phyloP scores from a whole-genome alignment of 2,797 vertebrate genomes.

The Clarias laeviceps region DNA sequence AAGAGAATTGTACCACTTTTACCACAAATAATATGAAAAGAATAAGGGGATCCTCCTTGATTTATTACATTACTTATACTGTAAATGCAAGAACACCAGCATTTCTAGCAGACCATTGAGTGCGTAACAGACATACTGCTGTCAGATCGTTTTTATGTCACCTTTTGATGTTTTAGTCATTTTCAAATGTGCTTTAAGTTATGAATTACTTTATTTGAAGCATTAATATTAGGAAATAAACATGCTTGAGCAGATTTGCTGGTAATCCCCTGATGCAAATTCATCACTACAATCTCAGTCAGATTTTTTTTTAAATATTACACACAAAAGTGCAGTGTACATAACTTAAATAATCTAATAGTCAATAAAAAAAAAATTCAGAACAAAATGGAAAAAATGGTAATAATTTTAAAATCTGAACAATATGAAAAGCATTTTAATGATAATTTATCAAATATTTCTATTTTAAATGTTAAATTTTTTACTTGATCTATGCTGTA shows the following conservation, averaged over 20 bases:
- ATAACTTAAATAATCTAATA: not conserved
- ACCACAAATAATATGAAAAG: not conserved
- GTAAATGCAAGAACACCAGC: not conserved
- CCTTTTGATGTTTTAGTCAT: not conserved
- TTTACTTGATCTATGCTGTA: not conserved
- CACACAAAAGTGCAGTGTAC: not conserved
- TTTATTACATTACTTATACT: not conserved
- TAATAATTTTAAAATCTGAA: not conserved
- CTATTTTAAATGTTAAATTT: not conserved
- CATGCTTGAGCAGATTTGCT: no score
- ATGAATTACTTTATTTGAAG: not conserved
- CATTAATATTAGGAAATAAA: not conserved
- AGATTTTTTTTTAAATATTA: not conserved
- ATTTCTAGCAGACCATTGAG: not conserved
- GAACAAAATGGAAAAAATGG: no score
- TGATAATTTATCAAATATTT: not conserved
- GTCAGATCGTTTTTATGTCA: not conserved
- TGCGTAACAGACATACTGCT: not conserved
- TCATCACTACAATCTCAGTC: not conserved
- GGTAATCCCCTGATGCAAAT: not conserved
- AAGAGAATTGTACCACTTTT: not conserved
- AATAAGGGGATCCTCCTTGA: not conserved
- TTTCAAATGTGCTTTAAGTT: not conserved
- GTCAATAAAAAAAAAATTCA: not conserved
- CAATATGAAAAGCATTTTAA: not conserved